Conservation (phyloP, 2,113 vertebrate genomes). For the Penelope pileata region DNA sequence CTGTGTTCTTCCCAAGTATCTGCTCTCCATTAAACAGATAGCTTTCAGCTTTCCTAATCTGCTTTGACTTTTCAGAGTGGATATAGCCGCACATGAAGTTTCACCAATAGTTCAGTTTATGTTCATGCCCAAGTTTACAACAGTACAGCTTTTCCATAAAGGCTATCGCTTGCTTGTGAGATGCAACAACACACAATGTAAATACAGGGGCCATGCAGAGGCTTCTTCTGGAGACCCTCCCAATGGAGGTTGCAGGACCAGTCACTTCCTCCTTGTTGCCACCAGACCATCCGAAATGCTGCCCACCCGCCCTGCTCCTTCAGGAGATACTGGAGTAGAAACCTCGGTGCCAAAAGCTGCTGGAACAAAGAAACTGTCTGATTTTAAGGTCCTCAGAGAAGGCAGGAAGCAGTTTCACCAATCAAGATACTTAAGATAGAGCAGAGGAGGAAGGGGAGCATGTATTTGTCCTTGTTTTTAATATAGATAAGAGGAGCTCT, state of each 20-base stretch:
- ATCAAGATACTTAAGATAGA: constrained; percentile 3
- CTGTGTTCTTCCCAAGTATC: neutral
- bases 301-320: rapidly evolving
- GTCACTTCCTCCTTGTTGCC: neutral
- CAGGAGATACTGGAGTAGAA: neutral
- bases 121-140: neutral
- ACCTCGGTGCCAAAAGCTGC: rapidly evolving
- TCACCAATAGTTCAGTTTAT: neutral
- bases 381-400: neutral
- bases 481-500: neutral
- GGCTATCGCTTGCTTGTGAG: neutral
- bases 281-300: rapidly evolving
- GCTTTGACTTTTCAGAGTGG: neutral
- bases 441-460: neutral
- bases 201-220: neutral
- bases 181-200: neutral
- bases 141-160: neutral
- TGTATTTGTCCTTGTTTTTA: neutral
- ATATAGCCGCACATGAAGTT: constrained; percentile 42
- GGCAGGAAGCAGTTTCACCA: neutral
- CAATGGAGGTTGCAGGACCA: rapidly evolving
- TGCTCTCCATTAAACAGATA: neutral
- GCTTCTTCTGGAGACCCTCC: neutral
- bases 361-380: neutral
- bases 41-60: neutral